Evolutionary conservation across 92 coral and sea anemone genomes (phyloP).

Genomic region (Zoanthus sansibaricus): DNA sequence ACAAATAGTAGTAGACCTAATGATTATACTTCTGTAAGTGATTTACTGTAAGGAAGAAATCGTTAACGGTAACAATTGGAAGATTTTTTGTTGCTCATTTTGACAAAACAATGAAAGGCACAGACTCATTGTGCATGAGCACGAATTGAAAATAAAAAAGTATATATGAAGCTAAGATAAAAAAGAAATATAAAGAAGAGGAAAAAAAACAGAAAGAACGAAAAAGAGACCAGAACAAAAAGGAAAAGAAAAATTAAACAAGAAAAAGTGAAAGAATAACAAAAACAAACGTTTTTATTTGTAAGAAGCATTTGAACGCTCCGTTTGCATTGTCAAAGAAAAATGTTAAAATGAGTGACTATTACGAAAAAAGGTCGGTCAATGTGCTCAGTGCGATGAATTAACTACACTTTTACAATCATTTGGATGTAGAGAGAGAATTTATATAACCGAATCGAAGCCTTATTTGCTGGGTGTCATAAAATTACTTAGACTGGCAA

Average conservation of each 20-base stretch:
- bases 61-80: too few species aligned
- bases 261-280: too few species aligned
- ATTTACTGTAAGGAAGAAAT: too few species aligned
- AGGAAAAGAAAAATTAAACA: neutral
- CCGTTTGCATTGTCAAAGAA: too few species aligned
- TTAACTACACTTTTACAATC: slow-evolving; percentile 17
- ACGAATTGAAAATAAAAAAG: neutral
- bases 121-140: too few species aligned
- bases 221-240: neutral
- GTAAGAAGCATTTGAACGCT: neutral
- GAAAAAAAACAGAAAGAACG: neutral
- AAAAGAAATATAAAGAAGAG: neutral
- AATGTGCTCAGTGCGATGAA: neutral
- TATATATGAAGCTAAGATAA: neutral
- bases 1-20: too few species aligned
- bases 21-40: too few species aligned
- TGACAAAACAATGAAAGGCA: too few species aligned
- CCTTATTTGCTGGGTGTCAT: slow-evolving; percentile 29
- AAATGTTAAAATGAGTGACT: too few species aligned
- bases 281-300: neutral
- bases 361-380: neutral
- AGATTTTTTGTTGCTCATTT: too few species aligned
- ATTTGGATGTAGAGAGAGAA: neutral
- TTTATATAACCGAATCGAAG: neutral
- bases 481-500: slow-evolving; percentile 1